Conservation (phyloP, 2,888 invertebrate genomes). For the Nezara viridula region DNA sequence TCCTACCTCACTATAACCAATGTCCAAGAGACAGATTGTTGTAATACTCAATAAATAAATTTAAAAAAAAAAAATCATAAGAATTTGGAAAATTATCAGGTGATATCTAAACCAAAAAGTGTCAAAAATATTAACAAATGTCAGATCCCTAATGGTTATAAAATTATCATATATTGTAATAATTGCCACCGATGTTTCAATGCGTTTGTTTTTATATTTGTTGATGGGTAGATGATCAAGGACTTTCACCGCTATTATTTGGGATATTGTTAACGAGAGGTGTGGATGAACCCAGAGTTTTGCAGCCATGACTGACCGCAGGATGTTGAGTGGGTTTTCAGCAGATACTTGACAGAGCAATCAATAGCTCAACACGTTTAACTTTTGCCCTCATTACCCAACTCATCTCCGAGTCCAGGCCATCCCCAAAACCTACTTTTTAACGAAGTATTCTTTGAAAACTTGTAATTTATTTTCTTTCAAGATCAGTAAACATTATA, state of each 20-base stretch:
- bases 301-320: not conserved
- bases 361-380: constrained; percentile 33
- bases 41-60: too few relatives aligned
- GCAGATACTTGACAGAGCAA: not conserved
- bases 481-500: too few relatives aligned
- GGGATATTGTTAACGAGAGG: not conserved
- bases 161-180: too few relatives aligned
- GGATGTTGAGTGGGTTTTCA: constrained; percentile 8
- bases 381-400: constrained; percentile 30
- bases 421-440: not conserved
- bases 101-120: too few relatives aligned
- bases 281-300: not conserved
- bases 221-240: not conserved
- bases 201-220: not conserved
- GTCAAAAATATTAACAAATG: too few relatives aligned
- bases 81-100: too few relatives aligned
- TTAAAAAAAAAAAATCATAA: too few relatives aligned
- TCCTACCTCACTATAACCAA: too few relatives aligned
- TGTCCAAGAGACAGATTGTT: too few relatives aligned
- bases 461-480: too few relatives aligned
- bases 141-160: too few relatives aligned
- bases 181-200: too few relatives aligned
- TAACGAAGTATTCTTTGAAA: not conserved
- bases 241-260: not conserved
- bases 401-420: not conserved